Conservation (phyloP, 1,140 invertebrate genomes). For the Euschistus heros region DNA sequence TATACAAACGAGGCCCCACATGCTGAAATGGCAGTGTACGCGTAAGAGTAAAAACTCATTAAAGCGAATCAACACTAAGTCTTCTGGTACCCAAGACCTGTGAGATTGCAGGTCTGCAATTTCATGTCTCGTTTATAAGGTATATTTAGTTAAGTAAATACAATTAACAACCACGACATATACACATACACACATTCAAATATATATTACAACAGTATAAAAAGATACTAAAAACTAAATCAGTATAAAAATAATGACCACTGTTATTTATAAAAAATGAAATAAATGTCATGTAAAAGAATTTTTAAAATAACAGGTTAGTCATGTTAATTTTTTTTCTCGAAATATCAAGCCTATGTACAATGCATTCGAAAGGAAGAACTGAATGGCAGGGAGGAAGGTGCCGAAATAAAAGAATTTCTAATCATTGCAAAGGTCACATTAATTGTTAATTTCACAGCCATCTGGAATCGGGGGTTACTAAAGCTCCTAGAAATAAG, state of each 20-base stretch:
- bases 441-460: conserved; percentile 13
- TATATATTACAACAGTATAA: conserved; percentile 5
- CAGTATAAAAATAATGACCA: conserved; percentile 14
- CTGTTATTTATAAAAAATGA: conserved; percentile 8
- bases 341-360: conserved; percentile 6
- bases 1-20: neutral
- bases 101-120: neutral
- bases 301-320: conserved; percentile 1
- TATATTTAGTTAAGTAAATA: too few relatives aligned
- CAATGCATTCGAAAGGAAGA: conserved; percentile 7
- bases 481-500: conserved; percentile 14
- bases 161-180: neutral
- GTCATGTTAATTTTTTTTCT: conserved; percentile 8
- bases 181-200: conserved; percentile 2
- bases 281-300: conserved; percentile 1
- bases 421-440: neutral
- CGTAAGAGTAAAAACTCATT: neutral
- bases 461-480: conserved; percentile 13
- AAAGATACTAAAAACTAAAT: conserved; percentile 6
- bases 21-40: conserved; percentile 8
- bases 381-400: neutral
- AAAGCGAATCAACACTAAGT: neutral
- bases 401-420: neutral
- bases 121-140: too few relatives aligned
- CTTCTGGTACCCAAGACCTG: neutral